A percentile compares a stretch with the other conserved stretches of the same genome.
phyloP scores from a whole-genome alignment of 1,140 invertebrate species.

The Orchestia grillus region DNA sequence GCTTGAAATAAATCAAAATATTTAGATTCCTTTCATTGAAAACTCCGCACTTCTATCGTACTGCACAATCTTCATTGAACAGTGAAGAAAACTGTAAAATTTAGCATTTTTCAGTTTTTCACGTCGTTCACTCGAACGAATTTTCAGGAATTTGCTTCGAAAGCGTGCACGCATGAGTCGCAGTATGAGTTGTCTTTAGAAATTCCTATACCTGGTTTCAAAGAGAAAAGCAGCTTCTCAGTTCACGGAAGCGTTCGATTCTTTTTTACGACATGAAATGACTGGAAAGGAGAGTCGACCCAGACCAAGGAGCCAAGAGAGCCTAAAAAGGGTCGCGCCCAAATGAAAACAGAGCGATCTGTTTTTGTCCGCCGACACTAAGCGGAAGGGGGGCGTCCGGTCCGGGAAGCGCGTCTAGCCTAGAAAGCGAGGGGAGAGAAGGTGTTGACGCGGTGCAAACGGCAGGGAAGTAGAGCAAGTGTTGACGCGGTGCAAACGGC shows the following conservation, averaged over 20 bases:
- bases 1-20: no score
- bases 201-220: background rate
- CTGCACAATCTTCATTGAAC: background rate
- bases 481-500: background rate
- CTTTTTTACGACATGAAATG: background rate
- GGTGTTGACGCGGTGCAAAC: background rate
- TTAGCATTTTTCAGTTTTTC: background rate
- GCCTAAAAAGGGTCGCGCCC: background rate
- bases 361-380: background rate
- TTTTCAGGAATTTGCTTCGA: background rate
- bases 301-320: slow-evolving; percentile 22
- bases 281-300: background rate
- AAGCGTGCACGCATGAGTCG: background rate
- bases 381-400: background rate
- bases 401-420: background rate
- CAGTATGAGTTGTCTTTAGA: background rate
- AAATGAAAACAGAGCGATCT: slow-evolving; percentile 1
- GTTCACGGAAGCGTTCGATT: background rate
- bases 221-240: background rate
- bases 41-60: background rate
- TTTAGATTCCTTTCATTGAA: background rate
- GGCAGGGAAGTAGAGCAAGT: background rate
- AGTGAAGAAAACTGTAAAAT: background rate
- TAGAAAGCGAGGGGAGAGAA: background rate
- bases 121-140: background rate